Percentiles rank a stretch among this genome's conserved stretches.
phyloP scores from a whole-genome alignment of 2,113 vertebrate species.

The Rhinolophus sinicus region DNA sequence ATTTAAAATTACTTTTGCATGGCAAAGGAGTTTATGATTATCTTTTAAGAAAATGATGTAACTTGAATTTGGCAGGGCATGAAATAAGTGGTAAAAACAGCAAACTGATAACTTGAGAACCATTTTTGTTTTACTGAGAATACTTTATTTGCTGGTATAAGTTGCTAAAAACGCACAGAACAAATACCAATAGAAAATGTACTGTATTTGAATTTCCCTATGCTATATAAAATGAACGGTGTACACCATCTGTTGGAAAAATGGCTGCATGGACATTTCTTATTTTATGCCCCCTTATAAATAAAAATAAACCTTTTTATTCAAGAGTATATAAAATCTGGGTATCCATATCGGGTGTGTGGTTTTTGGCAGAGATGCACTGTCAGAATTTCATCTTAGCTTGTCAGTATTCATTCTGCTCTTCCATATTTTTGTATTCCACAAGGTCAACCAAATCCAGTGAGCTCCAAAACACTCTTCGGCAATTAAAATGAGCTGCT shows the following conservation, averaged over 20 bases:
- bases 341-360: conserved; percentile 80
- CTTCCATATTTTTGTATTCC: conserved; percentile 84
- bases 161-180: conserved; percentile 92
- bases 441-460: conserved; percentile 89
- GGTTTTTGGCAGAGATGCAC: conserved; percentile 89
- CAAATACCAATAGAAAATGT: conserved; percentile 91
- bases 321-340: conserved; percentile 92
- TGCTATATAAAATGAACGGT: conserved; percentile 90
- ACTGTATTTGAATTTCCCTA: conserved; percentile 87
- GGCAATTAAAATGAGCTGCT: conserved; percentile 85
- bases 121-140: conserved; percentile 90
- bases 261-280: conserved; percentile 89
- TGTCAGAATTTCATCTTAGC: conserved; percentile 83
- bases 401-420: conserved; percentile 81
- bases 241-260: conserved; percentile 91
- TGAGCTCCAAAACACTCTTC: conserved; percentile 89
- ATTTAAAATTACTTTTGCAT: conserved; percentile 85
- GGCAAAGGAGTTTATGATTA: conserved; percentile 80
- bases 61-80: conserved; percentile 85
- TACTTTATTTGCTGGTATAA: conserved; percentile 92
- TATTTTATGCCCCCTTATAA: conserved; percentile 90
- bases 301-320: conserved; percentile 92
- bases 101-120: conserved; percentile 90
- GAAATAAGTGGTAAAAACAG: conserved; percentile 89
- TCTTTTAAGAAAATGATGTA: conserved; percentile 85